Evolutionary conservation across 2,888 invertebrate species (phyloP).

Genomic region (Leptothorax acervorum): DNA sequence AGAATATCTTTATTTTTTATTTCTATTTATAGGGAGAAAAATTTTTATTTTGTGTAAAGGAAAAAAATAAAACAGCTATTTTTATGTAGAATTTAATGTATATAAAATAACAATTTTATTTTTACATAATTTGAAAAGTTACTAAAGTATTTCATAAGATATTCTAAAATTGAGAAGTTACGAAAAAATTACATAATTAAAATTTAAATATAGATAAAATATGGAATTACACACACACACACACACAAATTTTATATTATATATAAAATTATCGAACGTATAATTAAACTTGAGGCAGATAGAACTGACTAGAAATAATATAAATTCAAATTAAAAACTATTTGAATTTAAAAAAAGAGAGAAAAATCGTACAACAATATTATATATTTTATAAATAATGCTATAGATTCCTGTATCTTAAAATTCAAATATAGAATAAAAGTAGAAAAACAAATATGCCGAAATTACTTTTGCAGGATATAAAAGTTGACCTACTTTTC

Average conservation of each 20-base stretch:
- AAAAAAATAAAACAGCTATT: background rate
- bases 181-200: background rate
- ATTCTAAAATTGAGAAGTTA: background rate
- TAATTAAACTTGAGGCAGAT: background rate
- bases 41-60: constrained; percentile 1
- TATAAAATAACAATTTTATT: background rate
- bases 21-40: background rate
- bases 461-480: constrained; percentile 3
- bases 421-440: constrained; percentile 1
- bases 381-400: background rate
- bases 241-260: background rate
- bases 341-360: no score
- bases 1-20: background rate
- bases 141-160: background rate
- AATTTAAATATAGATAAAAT: background rate
- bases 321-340: background rate
- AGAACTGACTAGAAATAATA: background rate
- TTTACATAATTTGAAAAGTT: background rate
- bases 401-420: background rate
- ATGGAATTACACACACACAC: background rate
- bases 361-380: no score
- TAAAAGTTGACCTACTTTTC: constrained; percentile 17
- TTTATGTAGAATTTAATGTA: background rate
- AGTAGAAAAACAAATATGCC: background rate
- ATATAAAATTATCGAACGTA: background rate